Evolutionary conservation across 2,888 invertebrate genomes (phyloP).

Genomic region (Heliothis peltigera): DNA sequence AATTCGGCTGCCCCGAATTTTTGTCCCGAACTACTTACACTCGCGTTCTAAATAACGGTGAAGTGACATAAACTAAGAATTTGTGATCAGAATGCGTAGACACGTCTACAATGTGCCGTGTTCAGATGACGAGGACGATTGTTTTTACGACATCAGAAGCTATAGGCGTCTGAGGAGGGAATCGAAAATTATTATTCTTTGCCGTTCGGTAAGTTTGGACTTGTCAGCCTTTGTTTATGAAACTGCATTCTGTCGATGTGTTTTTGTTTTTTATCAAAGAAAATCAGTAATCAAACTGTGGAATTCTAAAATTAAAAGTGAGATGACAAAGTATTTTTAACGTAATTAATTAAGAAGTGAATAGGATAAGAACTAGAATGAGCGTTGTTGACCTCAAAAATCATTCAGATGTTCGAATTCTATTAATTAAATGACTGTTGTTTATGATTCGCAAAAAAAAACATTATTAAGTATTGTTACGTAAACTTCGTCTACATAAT

Average conservation of each 20-base stretch:
- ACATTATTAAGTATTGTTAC: too few relatives aligned
- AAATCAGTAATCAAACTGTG: too few relatives aligned
- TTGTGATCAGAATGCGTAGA: slow-evolving; percentile 73
- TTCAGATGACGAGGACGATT: slow-evolving; percentile 72
- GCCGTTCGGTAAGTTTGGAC: slow-evolving; percentile 74
- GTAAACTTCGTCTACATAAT: too few relatives aligned
- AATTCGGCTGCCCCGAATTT: not conserved
- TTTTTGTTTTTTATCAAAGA: too few relatives aligned
- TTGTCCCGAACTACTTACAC: not conserved
- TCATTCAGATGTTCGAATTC: too few relatives aligned
- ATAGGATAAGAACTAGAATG: too few relatives aligned
- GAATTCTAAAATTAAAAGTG: too few relatives aligned
- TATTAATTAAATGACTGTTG: too few relatives aligned
- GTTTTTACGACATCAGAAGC: slow-evolving; percentile 63
- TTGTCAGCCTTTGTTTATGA: not conserved
- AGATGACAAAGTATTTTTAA: too few relatives aligned
- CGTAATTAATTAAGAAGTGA: too few relatives aligned
- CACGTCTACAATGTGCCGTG: slow-evolving; percentile 71
- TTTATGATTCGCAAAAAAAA: too few relatives aligned
- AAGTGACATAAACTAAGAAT: slow-evolving; percentile 43
- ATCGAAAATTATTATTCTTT: slow-evolving; percentile 78
- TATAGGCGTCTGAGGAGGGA: slow-evolving; percentile 76
- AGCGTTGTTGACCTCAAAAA: too few relatives aligned
- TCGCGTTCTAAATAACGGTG: slow-evolving; percentile 10
- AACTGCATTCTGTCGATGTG: not conserved